Percentiles rank a stretch among this genome's conserved stretches.
Evolutionary conservation across 2,888 invertebrate genomes (phyloP).

Genomic region (Allacma fusca): DNA sequence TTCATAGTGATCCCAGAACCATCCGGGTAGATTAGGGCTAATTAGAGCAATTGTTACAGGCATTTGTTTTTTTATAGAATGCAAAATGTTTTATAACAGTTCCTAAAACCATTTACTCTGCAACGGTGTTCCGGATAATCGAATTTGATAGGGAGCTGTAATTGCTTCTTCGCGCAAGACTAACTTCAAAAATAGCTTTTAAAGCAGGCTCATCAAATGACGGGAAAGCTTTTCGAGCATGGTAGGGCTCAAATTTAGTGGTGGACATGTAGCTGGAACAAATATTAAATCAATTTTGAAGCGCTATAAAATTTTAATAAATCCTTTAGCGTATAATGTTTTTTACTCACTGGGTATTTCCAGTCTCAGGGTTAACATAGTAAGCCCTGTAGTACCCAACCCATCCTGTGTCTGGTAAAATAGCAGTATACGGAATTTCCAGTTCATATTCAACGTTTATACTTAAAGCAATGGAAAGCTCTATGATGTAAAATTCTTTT

Average conservation of each 20-base stretch:
- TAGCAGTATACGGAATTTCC: neutral
- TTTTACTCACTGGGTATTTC: neutral
- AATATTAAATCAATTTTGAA: no score
- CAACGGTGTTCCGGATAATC: conserved; percentile 30
- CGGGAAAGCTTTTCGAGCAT: conserved; percentile 35
- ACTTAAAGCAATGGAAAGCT: no score
- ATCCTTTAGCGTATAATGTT: neutral
- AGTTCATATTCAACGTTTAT: neutral
- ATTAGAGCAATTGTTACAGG: no score
- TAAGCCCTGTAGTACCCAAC: conserved; percentile 1
- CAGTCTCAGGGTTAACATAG: conserved; percentile 11
- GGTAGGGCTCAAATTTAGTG: conserved; percentile 31
- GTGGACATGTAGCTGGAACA: conserved; percentile 32
- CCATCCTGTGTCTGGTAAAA: neutral
- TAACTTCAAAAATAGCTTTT: conserved; percentile 10
- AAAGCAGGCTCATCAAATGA: conserved; percentile 30
- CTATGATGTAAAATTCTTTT: conserved; percentile 1
- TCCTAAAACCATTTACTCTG: conserved; percentile 49
- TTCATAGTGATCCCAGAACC: conserved; percentile 47
- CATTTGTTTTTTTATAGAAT: no score
- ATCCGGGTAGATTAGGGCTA: conserved; percentile 30
- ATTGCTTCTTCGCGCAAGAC: conserved; percentile 4
- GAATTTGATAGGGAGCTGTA: conserved; percentile 48
- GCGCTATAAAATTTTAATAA: no score
- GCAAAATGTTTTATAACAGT: no score